phyloP scores from a whole-genome alignment of 2,797 vertebrate genomes.

The Chrysocyon brachyurus region DNA sequence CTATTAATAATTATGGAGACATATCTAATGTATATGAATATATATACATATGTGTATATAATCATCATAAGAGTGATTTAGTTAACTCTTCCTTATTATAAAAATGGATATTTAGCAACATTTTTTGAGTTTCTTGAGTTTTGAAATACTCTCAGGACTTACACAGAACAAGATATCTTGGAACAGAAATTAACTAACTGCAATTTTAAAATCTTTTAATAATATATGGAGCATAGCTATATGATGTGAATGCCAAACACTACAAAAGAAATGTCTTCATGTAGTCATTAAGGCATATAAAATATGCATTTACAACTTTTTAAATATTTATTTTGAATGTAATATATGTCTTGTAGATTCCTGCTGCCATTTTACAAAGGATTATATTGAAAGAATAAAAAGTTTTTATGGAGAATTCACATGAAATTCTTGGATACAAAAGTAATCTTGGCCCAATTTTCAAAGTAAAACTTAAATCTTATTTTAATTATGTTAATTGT shows the following conservation, averaged over 20 bases:
- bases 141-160: background rate
- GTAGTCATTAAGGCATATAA: constrained; percentile 66
- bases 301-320: constrained; percentile 66
- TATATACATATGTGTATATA: background rate
- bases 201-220: constrained; percentile 70
- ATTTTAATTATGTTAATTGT: constrained; percentile 53
- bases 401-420: background rate
- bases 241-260: constrained; percentile 43
- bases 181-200: constrained; percentile 52
- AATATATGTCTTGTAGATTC: constrained; percentile 48
- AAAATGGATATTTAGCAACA: background rate
- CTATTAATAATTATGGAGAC: background rate
- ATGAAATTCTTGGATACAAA: constrained; percentile 25
- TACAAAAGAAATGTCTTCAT: constrained; percentile 47
- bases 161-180: background rate
- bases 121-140: constrained; percentile 41
- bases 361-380: constrained; percentile 47
- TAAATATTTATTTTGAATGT: constrained; percentile 71
- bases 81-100: background rate
- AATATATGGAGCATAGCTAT: constrained; percentile 30
- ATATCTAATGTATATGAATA: background rate
- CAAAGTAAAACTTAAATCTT: constrained; percentile 39
- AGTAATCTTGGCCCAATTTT: background rate
- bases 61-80: background rate
- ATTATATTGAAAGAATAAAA: constrained; percentile 9